These are phyloP conservation scores for Matsumyia berberina DNA, from an alignment of 2,888 invertebrate genomes.

Conservation along the genomic window DNA sequence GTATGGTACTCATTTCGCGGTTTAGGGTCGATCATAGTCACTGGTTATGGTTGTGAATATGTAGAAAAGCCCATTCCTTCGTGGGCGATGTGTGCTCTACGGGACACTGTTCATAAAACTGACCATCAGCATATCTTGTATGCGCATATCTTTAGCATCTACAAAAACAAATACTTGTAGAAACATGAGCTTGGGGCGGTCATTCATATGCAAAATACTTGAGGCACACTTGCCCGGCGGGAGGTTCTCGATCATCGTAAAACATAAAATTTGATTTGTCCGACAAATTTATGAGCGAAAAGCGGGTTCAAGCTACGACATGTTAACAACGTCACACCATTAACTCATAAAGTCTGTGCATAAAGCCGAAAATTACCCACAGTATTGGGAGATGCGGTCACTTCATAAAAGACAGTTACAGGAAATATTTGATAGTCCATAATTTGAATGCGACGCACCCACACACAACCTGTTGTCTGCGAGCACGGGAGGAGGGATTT, in stretches of 20 bases:
- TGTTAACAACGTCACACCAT: constrained; percentile 76
- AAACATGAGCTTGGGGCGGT: constrained; percentile 15
- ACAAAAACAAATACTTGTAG: constrained; percentile 19
- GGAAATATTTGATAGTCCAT: constrained; percentile 53
- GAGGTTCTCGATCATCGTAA: constrained; percentile 65
- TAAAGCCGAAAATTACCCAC: constrained; percentile 63
- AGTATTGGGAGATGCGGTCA: constrained; percentile 55
- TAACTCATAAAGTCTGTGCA: constrained; percentile 62
- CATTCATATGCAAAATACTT: constrained; percentile 65
- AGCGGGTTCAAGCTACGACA: constrained; percentile 61
- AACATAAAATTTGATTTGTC: constrained; percentile 73
- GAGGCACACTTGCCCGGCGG: constrained; percentile 67
- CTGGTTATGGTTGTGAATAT: neutral
- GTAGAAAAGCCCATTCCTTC: constrained; percentile 15
- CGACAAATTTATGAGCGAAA: constrained; percentile 67
- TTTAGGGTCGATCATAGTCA: neutral
- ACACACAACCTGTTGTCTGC: constrained; percentile 35
- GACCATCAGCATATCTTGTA: constrained; percentile 45
- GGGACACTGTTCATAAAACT: constrained; percentile 18
- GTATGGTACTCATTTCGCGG: constrained; percentile 1
- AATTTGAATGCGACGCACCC: constrained; percentile 64
- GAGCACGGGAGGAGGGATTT: constrained; percentile 17
- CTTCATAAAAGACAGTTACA: constrained; percentile 67
- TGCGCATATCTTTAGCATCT: constrained; percentile 6
- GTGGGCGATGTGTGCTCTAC: constrained; percentile 55